Conservation (phyloP, 1,140 invertebrate species). For the Drosophila erecta region DNA sequence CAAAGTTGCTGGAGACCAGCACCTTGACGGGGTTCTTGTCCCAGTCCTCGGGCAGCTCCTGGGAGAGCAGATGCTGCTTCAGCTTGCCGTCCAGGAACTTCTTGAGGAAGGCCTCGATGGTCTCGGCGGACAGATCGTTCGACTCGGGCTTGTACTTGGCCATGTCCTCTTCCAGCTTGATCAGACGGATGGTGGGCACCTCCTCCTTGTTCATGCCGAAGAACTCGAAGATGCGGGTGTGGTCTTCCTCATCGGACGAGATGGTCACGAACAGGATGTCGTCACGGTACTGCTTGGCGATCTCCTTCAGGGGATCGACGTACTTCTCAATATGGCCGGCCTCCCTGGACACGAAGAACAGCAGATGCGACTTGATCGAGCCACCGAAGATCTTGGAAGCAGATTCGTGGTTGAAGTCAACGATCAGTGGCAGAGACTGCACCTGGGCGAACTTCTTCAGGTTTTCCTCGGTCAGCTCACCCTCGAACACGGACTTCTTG, state of each 20-base stretch:
- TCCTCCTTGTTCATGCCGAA: conserved; percentile 98
- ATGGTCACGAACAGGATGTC: conserved; percentile 98
- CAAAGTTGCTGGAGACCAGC: conserved; percentile 98
- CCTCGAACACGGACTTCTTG: conserved; percentile 91
- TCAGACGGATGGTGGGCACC: conserved; percentile 96
- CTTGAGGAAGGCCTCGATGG: conserved; percentile 93
- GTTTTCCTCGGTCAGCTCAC: conserved; percentile 88
- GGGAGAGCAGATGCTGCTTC: conserved; percentile 96
- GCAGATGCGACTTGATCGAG: conserved; percentile 97
- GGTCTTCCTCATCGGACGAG: conserved; percentile 97
- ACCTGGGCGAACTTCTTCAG: conserved; percentile 94
- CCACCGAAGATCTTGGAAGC: conserved; percentile 99
- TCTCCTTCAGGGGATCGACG: conserved; percentile 90
- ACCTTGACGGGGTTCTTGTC: conserved; percentile 97
- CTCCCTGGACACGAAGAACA: conserved; percentile 97
- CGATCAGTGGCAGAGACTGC: conserved; percentile 95
- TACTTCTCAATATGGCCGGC: conserved; percentile 92
- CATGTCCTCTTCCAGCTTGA: conserved; percentile 98
- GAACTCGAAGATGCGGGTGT: conserved; percentile 98
- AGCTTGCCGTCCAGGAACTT: conserved; percentile 96
- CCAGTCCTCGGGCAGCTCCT: conserved; percentile 99
- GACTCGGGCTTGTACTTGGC: conserved; percentile 97
- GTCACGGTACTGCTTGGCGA: conserved; percentile 95
- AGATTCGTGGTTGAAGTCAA: conserved; percentile 99
- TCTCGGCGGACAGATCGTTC: conserved; percentile 90